These are phyloP conservation scores for Sepiola atlantica DNA, from an alignment of 2,888 invertebrate species.

Conservation along the genomic window DNA sequence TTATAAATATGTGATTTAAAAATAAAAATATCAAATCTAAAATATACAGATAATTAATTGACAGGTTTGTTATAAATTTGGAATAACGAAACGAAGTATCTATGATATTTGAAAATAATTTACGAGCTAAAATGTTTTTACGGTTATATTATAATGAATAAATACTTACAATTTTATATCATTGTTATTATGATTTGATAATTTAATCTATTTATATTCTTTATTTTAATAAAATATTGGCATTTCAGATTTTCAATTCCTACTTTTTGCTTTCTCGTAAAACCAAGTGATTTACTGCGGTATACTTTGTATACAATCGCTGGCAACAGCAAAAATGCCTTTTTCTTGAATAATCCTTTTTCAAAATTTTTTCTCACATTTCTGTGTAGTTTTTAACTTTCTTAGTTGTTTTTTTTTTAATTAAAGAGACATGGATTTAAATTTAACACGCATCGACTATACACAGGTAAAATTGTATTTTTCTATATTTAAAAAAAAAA, in stretches of 20 bases:
- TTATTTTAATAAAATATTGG: not conserved
- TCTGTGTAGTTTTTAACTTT: not conserved
- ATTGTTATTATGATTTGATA: not conserved
- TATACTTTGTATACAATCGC: conserved; percentile 40
- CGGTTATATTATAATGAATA: not conserved
- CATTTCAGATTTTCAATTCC: not conserved
- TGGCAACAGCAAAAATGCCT: not conserved
- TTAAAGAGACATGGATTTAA: conserved; percentile 82
- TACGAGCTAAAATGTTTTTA: too few relatives aligned
- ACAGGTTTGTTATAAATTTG: not conserved
- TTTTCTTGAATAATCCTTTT: not conserved
- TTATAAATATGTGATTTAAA: not conserved
- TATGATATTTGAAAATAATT: not conserved
- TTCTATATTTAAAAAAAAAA: not conserved
- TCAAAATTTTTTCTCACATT: not conserved
- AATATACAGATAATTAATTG: too few relatives aligned
- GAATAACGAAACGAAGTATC: not conserved
- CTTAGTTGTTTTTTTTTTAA: not conserved
- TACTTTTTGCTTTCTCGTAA: not conserved
- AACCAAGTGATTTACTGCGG: conserved; percentile 34
- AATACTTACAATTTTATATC: not conserved
- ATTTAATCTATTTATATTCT: not conserved
- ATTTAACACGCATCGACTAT: conserved; percentile 88
- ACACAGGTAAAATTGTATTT: conserved; percentile 76
- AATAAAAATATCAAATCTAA: not conserved